Evolutionary conservation across 2,888 invertebrate genomes (phyloP).

Genomic region (Limenitis arthemis): DNA sequence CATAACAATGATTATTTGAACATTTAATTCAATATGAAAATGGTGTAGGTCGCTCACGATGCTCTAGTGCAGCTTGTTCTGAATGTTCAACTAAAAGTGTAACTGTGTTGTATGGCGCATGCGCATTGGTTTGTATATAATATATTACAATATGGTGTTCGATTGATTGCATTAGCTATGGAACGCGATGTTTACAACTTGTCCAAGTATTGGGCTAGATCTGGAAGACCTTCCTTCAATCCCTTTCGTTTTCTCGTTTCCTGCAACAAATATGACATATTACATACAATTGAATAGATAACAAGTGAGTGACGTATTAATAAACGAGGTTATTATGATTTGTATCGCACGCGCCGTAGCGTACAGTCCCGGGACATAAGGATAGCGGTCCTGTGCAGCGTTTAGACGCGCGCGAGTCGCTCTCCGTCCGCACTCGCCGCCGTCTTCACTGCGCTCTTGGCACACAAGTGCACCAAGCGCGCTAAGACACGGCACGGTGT

Average conservation of each 20-base stretch:
- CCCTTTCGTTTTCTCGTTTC: constrained; percentile 99
- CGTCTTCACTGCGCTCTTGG: constrained; percentile 38
- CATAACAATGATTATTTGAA: no score
- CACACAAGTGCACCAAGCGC: constrained; percentile 33
- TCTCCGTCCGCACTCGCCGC: constrained; percentile 73
- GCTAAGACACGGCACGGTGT: constrained; percentile 48
- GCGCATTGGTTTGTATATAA: constrained; percentile 41
- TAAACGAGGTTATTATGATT: constrained; percentile 1
- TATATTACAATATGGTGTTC: constrained; percentile 52
- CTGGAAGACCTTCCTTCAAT: constrained; percentile 97
- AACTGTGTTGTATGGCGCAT: constrained; percentile 49
- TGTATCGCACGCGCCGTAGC: constrained; percentile 73
- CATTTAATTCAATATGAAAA: neutral
- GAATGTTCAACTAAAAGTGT: constrained; percentile 34
- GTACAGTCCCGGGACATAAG: constrained; percentile 80
- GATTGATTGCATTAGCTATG: constrained; percentile 55
- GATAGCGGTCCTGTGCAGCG: constrained; percentile 87
- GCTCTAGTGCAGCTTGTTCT: no score
- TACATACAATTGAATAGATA: neutral
- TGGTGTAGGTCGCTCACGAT: no score
- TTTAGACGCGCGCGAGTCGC: constrained; percentile 61
- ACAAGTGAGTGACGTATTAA: neutral
- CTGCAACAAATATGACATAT: constrained; percentile 54
- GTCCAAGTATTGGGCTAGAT: constrained; percentile 95
- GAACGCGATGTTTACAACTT: constrained; percentile 87